Evolutionary conservation across 2,113 vertebrate species (phyloP).

Genomic region (Oxyura jamaicensis): DNA sequence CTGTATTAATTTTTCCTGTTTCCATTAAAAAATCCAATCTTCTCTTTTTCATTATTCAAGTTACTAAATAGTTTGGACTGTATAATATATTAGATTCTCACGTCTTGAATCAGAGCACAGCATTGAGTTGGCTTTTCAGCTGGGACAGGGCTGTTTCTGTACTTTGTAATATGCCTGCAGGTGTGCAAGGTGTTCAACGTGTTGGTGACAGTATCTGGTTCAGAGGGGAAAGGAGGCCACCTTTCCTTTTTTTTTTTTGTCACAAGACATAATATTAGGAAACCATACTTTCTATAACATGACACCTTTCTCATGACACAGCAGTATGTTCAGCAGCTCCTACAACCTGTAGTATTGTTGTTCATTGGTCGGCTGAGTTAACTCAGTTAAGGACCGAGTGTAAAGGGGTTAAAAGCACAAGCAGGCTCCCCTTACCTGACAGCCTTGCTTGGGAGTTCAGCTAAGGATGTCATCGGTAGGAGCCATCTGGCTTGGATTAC

Average conservation of each 20-base stretch:
- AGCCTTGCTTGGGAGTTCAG: not conserved
- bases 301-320: not conserved
- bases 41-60: constrained; percentile 7
- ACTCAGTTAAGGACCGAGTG: not conserved
- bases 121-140: not conserved
- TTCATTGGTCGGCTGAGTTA: not conserved
- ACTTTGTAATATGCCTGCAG: not conserved
- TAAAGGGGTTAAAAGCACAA: not conserved
- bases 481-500: constrained; percentile 44
- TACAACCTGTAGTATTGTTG: not conserved
- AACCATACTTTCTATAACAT: not conserved
- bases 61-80: not conserved
- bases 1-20: not conserved
- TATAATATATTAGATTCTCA: not conserved
- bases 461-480: not conserved
- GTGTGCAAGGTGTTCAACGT: not conserved
- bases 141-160: not conserved
- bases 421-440: not conserved
- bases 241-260: not conserved
- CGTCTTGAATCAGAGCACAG: not conserved
- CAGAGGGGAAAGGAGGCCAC: not conserved
- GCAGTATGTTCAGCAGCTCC: not conserved
- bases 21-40: not conserved
- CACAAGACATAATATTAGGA: not conserved
- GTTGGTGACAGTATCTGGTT: not conserved